Evolutionary conservation across 2,113 vertebrate genomes (phyloP), one percentile per base, ranked within the genome.

Genomic region (Symphodus melops): DNA sequence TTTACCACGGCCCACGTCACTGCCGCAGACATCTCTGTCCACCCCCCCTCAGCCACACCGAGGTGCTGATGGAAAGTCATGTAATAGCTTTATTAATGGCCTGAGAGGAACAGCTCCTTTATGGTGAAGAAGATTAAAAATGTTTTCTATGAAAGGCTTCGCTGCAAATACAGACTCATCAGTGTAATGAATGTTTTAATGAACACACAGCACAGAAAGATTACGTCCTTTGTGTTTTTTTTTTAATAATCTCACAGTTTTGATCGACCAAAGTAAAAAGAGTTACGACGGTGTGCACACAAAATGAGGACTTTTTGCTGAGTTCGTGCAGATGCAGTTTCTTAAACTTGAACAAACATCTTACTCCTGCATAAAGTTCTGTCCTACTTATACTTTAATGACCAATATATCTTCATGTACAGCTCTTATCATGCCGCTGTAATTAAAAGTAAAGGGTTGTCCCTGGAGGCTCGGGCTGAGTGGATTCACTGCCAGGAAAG

Each of bases 361-460:
- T 77, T 42, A 37, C 21, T 51, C 67, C 19, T 61, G 70, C 25
- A 11, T 28, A 62, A 82, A 64, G 37, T 78, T 86, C 21, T 84
- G 61, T 75, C 68, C 59, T 74, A 79, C 70, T 84, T 86, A 14
- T 16, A 68, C 48, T 81, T 81, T 51, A 64, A 69, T 82, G 69
- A 72, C 58, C 41, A 75, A 68, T 67, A 75, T 65, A 76, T 87
- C 62, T 70, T 88, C 52, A 75, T 75, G 57, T 20, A 74, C 64
- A 51, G 68, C 53, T 82, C 67, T 67, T 77, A 76, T 88, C 67
- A 77, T 63, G 59, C 42, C 12, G 11, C 74, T 77, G 76, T 79
- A 71, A 86, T 88, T 86, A 88, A 75, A 87, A 77, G 39, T 77
- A 80, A 67, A 79, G 16, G 25, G 21, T 36, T 76, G 59, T 87